A percentile compares a stretch with the other conserved stretches of the same genome.
Conservation (phyloP, 2,113 vertebrate genomes). For the Thalassoma bifasciatum region DNA sequence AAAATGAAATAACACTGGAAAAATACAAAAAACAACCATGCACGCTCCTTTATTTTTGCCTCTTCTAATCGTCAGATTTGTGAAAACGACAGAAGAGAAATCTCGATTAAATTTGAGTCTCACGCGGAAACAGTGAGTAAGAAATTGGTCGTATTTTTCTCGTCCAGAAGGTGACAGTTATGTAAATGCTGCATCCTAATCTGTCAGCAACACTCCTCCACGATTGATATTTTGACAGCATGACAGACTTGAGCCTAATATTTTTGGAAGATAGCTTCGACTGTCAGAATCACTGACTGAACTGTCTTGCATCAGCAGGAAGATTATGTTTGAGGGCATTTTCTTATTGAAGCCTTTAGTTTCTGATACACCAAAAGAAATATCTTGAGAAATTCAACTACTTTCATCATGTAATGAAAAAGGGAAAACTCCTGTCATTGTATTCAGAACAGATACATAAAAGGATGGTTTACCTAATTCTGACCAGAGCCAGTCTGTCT, state of each 20-base stretch:
- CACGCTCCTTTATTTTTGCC: neutral
- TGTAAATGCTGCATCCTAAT: conserved; percentile 69
- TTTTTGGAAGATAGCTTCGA: conserved; percentile 62
- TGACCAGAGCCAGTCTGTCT: too few species aligned
- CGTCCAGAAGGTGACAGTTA: conserved; percentile 64
- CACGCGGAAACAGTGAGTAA: neutral
- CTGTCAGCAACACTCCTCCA: conserved; percentile 58
- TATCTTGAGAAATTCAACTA: too few species aligned
- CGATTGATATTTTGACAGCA: conserved; percentile 69
- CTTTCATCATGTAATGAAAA: too few species aligned
- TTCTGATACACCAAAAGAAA: conserved; percentile 14
- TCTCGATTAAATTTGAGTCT: conserved; percentile 19
- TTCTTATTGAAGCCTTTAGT: conserved; percentile 33
- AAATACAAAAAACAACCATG: neutral
- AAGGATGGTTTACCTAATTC: too few species aligned
- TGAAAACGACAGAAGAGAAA: conserved; percentile 1
- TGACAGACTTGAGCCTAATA: conserved; percentile 65
- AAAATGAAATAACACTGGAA: conserved; percentile 44
- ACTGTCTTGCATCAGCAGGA: conserved; percentile 34
- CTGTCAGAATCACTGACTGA: conserved; percentile 58
- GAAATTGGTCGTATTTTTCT: conserved; percentile 3
- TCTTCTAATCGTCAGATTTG: conserved; percentile 2
- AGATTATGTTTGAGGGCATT: conserved; percentile 41
- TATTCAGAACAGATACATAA: too few species aligned
- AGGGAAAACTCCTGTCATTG: too few species aligned